phyloP scores from a whole-genome alignment of 2,797 vertebrate genomes.

The Diplodus sargus region DNA sequence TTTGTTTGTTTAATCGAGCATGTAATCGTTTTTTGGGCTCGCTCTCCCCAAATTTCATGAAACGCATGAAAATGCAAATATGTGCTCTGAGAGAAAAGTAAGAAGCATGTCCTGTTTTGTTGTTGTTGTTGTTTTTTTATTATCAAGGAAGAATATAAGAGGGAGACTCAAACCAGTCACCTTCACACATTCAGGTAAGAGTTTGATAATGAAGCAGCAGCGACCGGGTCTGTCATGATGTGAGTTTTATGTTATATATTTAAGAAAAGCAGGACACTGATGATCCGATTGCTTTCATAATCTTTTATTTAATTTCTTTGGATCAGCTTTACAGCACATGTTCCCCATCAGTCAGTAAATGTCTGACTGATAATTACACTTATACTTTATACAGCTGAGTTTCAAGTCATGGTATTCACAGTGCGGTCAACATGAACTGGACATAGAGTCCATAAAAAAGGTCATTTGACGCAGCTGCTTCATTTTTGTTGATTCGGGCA shows the following conservation, averaged over 20 bases:
- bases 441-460: background rate
- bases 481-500: too few species aligned
- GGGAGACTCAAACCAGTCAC: background rate
- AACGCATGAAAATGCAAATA: slow-evolving; percentile 37
- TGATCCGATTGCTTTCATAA: background rate
- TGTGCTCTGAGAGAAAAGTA: background rate
- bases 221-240: background rate
- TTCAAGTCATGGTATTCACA: background rate
- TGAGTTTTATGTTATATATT: background rate
- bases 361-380: background rate
- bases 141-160: background rate
- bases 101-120: background rate
- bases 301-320: background rate
- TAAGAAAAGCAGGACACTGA: background rate
- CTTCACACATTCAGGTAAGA: background rate
- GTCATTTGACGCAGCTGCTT: too few species aligned
- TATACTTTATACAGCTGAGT: background rate
- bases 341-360: background rate
- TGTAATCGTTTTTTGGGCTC: slow-evolving; percentile 32
- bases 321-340: background rate
- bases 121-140: background rate
- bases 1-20: slow-evolving; percentile 39
- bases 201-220: background rate
- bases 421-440: background rate
- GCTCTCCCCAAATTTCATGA: slow-evolving; percentile 19